Conservation (phyloP, 2,888 invertebrate genomes). For the Galeopsomyia nigrocyanea region DNA sequence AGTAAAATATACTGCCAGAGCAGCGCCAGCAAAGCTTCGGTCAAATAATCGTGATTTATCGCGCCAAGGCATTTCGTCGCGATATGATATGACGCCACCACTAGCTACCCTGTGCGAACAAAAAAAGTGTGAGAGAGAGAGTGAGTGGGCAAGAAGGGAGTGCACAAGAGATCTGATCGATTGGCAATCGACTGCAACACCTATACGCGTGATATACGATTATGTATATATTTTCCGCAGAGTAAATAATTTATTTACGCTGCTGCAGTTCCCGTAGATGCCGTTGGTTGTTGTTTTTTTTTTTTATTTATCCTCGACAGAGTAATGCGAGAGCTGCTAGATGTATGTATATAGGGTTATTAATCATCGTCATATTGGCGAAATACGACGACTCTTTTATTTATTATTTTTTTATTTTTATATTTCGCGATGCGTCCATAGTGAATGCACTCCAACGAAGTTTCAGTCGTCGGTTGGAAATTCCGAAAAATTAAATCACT, state of each 20-base stretch:
- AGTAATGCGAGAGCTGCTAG: constrained; percentile 26
- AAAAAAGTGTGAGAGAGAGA: constrained; percentile 8
- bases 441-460: neutral
- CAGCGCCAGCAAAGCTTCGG: constrained; percentile 64
- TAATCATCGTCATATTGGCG: constrained; percentile 41
- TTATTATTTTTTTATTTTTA: constrained; percentile 1
- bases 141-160: constrained; percentile 1
- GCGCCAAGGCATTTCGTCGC: constrained; percentile 65
- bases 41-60: constrained; percentile 69
- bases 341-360: constrained; percentile 16
- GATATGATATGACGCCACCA: constrained; percentile 51
- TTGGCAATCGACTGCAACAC: constrained; percentile 41
- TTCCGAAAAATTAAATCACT: constrained; percentile 31
- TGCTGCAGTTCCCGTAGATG: neutral
- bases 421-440: neutral
- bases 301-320: constrained; percentile 34
- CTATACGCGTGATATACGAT: constrained; percentile 41
- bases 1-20: constrained; percentile 68
- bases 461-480: constrained; percentile 13
- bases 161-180: constrained; percentile 40
- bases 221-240: constrained; percentile 32
- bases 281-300: constrained; percentile 1
- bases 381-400: constrained; percentile 11
- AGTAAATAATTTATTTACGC: constrained; percentile 45
- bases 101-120: neutral